Evolutionary conservation across 2,888 invertebrate species (phyloP).

Genomic region (Dusona sp.): DNA sequence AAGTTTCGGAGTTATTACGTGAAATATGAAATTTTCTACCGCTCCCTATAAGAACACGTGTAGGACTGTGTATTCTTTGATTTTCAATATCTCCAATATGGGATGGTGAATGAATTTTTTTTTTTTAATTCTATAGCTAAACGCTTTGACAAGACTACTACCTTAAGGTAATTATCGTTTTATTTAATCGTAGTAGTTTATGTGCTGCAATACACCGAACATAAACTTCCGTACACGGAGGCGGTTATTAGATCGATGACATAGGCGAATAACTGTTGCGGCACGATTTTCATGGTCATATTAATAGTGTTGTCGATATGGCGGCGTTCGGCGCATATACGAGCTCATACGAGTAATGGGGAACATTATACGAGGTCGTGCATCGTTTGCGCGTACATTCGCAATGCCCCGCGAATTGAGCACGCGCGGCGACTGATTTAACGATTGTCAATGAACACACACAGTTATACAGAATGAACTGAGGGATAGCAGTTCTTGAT

Average conservation of each 20-base stretch:
- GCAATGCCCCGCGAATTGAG: conserved; percentile 41
- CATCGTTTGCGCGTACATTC: conserved; percentile 43
- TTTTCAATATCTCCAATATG: no score
- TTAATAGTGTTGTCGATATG: conserved; percentile 64
- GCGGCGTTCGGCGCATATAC: conserved; percentile 7
- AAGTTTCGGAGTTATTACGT: no score
- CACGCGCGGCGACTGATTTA: conserved; percentile 39
- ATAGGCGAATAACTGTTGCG: conserved; percentile 61
- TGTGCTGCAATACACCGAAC: background rate
- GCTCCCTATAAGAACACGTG: no score
- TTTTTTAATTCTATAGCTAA: no score
- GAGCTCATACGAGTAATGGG: conserved; percentile 3
- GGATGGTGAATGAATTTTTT: no score
- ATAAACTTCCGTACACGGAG: conserved; percentile 21
- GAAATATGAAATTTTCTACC: no score
- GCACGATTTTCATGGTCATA: conserved; percentile 71
- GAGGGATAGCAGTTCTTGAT: conserved; percentile 26
- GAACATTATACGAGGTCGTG: conserved; percentile 32
- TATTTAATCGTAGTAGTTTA: background rate
- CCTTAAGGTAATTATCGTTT: conserved; percentile 20
- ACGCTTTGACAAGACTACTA: no score
- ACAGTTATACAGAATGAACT: background rate
- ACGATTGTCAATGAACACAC: conserved; percentile 47
- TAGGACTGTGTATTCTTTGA: no score
- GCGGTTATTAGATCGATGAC: conserved; percentile 53